phyloP scores from a whole-genome alignment of 2,113 vertebrate genomes.

The Oreocharis arfaki region DNA sequence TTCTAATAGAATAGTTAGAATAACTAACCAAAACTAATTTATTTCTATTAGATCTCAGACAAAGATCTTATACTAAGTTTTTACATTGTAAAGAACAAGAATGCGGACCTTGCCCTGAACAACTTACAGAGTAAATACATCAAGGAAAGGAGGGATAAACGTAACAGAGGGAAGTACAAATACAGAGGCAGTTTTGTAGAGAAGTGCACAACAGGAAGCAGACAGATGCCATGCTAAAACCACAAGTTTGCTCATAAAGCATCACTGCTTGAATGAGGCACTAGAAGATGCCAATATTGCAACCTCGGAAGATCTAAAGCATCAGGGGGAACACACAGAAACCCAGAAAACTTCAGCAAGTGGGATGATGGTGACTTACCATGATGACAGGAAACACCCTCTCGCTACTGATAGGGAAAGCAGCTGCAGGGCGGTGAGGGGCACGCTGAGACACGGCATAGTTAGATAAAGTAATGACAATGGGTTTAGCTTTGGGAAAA shows the following conservation, averaged over 20 bases:
- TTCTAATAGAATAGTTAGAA: background rate
- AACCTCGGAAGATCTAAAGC: background rate
- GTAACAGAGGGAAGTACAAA: background rate
- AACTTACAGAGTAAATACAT: background rate
- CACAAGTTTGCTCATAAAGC: background rate
- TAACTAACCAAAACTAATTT: background rate
- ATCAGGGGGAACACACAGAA: background rate
- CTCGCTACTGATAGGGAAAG: background rate
- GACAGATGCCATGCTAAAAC: background rate
- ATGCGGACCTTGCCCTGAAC: background rate
- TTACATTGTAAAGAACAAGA: background rate
- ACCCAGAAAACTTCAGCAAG: background rate
- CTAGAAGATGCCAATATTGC: fast-evolving
- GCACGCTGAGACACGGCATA: background rate
- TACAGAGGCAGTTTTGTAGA: background rate
- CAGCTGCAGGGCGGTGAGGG: fast-evolving
- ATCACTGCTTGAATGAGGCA: background rate
- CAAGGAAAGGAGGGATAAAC: background rate
- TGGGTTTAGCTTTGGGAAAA: background rate
- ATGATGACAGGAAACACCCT: background rate
- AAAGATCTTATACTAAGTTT: background rate
- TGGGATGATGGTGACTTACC: background rate
- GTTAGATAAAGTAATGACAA: background rate
- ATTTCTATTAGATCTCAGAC: background rate
- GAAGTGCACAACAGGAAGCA: background rate